Conservation (phyloP, 2,888 invertebrate species). For the Standfussiana lucernea region DNA sequence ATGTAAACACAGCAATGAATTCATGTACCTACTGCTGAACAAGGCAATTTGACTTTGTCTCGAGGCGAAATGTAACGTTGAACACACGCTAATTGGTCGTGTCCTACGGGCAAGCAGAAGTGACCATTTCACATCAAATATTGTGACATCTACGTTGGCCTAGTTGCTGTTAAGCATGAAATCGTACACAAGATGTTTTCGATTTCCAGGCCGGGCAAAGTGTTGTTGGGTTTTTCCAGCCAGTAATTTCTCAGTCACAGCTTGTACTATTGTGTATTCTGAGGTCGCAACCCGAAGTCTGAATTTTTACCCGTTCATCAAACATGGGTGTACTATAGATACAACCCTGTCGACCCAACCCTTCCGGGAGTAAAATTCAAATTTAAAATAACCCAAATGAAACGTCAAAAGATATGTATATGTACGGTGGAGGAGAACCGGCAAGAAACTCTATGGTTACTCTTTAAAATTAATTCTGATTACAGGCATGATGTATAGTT, state of each 20-base stretch:
- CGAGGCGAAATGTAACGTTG: background rate
- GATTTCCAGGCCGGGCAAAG: background rate
- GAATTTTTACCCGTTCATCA: background rate
- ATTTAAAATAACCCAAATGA: background rate
- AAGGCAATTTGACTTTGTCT: background rate
- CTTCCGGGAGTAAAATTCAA: background rate
- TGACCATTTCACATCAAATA: constrained; percentile 19
- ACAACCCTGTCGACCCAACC: background rate
- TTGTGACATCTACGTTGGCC: background rate
- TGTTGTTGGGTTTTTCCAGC: background rate
- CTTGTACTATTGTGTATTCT: too few relatives aligned
- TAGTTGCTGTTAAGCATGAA: background rate
- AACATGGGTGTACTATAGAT: background rate
- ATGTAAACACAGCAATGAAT: background rate
- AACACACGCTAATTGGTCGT: background rate
- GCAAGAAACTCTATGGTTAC: background rate
- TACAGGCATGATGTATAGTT: background rate
- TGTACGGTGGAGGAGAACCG: background rate
- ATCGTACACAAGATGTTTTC: background rate
- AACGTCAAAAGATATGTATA: background rate
- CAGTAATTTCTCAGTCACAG: background rate
- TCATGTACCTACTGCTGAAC: background rate
- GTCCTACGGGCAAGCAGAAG: background rate
- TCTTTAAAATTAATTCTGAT: background rate
- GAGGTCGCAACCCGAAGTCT: too few relatives aligned